Conservation (phyloP, 2,888 invertebrate genomes). For the Pseudococcus viburni region DNA sequence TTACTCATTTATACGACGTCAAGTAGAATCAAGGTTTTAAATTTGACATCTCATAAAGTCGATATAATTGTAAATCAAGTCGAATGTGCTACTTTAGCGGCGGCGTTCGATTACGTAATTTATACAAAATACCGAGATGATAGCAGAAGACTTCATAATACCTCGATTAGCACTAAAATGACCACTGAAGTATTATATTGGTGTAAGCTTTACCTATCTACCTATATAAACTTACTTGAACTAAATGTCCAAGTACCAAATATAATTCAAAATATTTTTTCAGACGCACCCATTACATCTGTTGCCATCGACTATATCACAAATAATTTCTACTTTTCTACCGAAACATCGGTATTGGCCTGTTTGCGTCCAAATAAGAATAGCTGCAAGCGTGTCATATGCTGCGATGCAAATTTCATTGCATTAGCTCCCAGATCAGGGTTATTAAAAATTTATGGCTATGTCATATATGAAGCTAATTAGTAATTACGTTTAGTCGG, state of each 20-base stretch:
- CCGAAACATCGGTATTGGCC: not conserved
- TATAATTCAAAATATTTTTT: not conserved
- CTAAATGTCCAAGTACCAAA: too few species aligned
- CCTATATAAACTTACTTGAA: too few species aligned
- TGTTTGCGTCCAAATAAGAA: not conserved
- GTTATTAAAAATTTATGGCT: not conserved
- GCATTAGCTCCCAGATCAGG: conserved; percentile 15
- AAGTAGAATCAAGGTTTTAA: not conserved
- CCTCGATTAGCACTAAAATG: not conserved
- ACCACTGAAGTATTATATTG: not conserved
- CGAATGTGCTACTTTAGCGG: not conserved
- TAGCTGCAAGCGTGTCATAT: not conserved
- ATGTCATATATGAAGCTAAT: not conserved
- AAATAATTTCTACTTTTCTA: not conserved
- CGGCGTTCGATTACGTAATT: not conserved
- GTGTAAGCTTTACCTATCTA: not conserved
- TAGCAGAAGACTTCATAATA: not conserved
- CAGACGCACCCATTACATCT: not conserved
- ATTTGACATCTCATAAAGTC: not conserved
- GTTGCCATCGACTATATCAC: not conserved
- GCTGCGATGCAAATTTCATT: not conserved
- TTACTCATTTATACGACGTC: not conserved
- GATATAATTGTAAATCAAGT: not conserved
- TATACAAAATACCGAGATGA: not conserved
- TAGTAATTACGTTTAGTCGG: not conserved